phyloP scores from a whole-genome alignment of 1,140 invertebrate genomes.

The Rhysida immarginata region DNA sequence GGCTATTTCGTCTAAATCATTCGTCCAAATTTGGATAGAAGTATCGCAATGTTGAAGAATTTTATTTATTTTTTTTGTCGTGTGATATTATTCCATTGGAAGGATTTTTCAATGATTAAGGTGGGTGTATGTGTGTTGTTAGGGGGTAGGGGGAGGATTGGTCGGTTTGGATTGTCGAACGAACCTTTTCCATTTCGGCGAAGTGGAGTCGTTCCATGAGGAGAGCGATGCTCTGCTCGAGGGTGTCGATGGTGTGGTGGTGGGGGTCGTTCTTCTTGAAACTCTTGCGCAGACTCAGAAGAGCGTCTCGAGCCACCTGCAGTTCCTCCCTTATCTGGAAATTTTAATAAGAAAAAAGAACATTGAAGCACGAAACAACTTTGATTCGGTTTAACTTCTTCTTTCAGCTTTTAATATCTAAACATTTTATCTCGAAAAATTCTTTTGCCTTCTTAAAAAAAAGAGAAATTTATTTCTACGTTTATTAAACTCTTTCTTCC shows the following conservation, averaged over 20 bases:
- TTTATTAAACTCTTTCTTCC: too few species aligned
- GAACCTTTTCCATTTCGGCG: constrained; percentile 13
- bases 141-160: too few species aligned
- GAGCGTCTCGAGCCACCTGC: constrained; percentile 30
- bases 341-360: not conserved
- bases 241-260: constrained; percentile 32
- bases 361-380: not conserved
- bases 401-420: not conserved
- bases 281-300: constrained; percentile 27
- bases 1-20: too few species aligned
- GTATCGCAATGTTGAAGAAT: too few species aligned
- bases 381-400: not conserved
- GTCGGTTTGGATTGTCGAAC: too few species aligned
- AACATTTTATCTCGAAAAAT: not conserved
- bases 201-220: constrained; percentile 29
- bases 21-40: too few species aligned
- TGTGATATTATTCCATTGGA: too few species aligned
- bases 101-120: too few species aligned
- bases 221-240: constrained; percentile 33
- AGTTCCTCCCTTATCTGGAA: constrained; percentile 26
- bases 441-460: too few species aligned
- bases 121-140: too few species aligned
- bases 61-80: too few species aligned
- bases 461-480: not conserved
- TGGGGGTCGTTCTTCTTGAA: constrained; percentile 30